phyloP scores from a whole-genome alignment of 2,113 vertebrate genomes.

The Percopsis transmontana region DNA sequence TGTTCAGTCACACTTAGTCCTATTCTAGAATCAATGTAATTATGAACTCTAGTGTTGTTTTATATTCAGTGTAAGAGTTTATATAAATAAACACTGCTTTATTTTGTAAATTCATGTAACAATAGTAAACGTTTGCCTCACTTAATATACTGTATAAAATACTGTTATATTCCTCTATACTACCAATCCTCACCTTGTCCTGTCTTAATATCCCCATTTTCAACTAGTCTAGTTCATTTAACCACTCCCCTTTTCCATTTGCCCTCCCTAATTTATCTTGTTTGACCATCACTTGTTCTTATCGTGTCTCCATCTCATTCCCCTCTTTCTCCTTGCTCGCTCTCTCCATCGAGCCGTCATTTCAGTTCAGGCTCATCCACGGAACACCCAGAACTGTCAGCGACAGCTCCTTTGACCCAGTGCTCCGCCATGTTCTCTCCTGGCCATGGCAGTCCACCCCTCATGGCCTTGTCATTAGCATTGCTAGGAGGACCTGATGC shows the following conservation, averaged over 20 bases:
- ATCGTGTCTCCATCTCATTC: constrained; percentile 32
- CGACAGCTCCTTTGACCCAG: constrained; percentile 77
- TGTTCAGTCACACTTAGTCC: too few relatives aligned
- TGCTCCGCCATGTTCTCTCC: constrained; percentile 68
- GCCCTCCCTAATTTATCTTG: not conserved
- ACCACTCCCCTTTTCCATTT: not conserved
- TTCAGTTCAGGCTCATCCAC: constrained; percentile 80
- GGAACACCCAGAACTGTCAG: constrained; percentile 85
- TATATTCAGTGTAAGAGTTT: too few relatives aligned
- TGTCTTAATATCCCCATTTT: too few relatives aligned
- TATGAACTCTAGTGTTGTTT: too few relatives aligned
- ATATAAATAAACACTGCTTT: too few relatives aligned
- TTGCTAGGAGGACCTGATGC: constrained; percentile 39
- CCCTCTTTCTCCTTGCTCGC: constrained; percentile 24
- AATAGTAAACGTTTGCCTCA: too few relatives aligned
- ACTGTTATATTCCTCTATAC: too few relatives aligned
- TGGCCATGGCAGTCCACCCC: constrained; percentile 56
- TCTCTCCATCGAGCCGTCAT: constrained; percentile 69
- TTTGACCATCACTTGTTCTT: not conserved
- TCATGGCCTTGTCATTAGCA: constrained; percentile 59
- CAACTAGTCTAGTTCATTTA: too few relatives aligned
- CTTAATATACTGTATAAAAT: too few relatives aligned
- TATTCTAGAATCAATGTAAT: too few relatives aligned
- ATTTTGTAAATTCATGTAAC: too few relatives aligned
- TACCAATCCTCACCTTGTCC: too few relatives aligned